Base-by-base conservation (phyloP, 2,113 vertebrate species). In the Hippolais icterina region DNA sequence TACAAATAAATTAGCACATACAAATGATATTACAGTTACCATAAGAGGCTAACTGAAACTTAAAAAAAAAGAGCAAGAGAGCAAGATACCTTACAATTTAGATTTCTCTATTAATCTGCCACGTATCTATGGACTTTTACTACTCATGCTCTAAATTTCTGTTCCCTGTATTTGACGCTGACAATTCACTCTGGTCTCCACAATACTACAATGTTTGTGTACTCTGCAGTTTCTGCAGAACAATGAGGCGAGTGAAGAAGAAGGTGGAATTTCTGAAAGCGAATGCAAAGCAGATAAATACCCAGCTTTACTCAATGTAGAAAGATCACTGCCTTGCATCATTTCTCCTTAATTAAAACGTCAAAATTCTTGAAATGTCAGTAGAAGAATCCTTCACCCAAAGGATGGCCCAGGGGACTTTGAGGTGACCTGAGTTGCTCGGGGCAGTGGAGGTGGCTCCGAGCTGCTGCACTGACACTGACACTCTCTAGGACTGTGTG, bases 1-100 rank as follows among this genome's bases (percentile, higher is more conserved):
- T 92, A 91, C 86, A 94, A 96, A 57, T 90, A 94, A 97, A 96
- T 81, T 90, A 93, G 72, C 80, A 80, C 41, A 83, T 20, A 91
- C 68, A 93, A 86, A 94, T n/a, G 47, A 86, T 75, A 87, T 18
- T 80, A 80, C 33, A 77, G 68, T 78, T 89, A 83, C 1, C 14
- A 42, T 44, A 89, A 87, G 83, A 81, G 90, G 83, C 59, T 90
- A 93, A 84, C 60, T 29, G 59, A 86, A 85, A 66, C 42, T 28
- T 2, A 64, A 64, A 83, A 59, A 54, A 59, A 77, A 53, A 77
- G n/a, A 22, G 52, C 21, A 75, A 81, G 56, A 69, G n/a, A 22
- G 52, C 21, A 75, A 81, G 56, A 69, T 47, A 94, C 71, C 53
- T 91, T 60, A 70, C 71, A 86, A 66, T 77, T 88, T 77, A 80